Percentiles rank a stretch among this genome's conserved stretches.
These are phyloP conservation scores for Brachyopa scutellaris DNA, from an alignment of 2,888 invertebrate species.

Conservation along the genomic window DNA sequence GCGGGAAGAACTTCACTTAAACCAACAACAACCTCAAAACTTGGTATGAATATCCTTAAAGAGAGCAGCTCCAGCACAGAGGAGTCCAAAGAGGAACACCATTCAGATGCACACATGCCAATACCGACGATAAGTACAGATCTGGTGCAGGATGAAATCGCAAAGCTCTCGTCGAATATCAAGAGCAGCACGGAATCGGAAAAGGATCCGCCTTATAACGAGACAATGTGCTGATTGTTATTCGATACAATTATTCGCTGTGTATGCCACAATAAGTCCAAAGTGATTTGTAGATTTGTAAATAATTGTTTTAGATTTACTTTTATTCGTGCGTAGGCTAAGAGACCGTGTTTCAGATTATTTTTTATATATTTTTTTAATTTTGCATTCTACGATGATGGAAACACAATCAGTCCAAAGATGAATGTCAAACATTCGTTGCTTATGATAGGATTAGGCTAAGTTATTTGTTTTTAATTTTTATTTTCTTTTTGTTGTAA, in stretches of 20 bases:
- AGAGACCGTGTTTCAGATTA: not conserved
- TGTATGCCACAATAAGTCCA: constrained; percentile 61
- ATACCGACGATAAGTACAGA: constrained; percentile 82
- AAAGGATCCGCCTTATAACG: constrained; percentile 81
- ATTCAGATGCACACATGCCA: constrained; percentile 65
- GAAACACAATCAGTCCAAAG: constrained; percentile 61
- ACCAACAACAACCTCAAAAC: constrained; percentile 77
- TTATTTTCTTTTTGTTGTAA: not conserved
- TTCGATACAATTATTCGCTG: constrained; percentile 50
- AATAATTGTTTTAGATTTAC: constrained; percentile 50
- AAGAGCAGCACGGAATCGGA: constrained; percentile 82
- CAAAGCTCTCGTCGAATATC: constrained; percentile 82
- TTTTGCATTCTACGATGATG: constrained; percentile 37
- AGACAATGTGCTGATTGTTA: constrained; percentile 82
- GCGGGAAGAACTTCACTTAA: constrained; percentile 79
- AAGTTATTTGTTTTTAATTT: constrained; percentile 7
- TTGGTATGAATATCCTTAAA: constrained; percentile 81
- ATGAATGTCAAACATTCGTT: constrained; percentile 48
- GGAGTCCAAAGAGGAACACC: constrained; percentile 79
- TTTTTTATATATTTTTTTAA: not conserved
- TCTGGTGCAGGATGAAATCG: constrained; percentile 81
- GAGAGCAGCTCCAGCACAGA: constrained; percentile 82
- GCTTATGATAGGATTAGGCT: constrained; percentile 49
- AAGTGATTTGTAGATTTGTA: constrained; percentile 68
- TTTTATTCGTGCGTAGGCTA: constrained; percentile 33